A percentile compares a stretch with the other conserved stretches of the same genome.
Evolutionary conservation across 2,113 vertebrate species (phyloP).

Genomic region (Turnix velox): DNA sequence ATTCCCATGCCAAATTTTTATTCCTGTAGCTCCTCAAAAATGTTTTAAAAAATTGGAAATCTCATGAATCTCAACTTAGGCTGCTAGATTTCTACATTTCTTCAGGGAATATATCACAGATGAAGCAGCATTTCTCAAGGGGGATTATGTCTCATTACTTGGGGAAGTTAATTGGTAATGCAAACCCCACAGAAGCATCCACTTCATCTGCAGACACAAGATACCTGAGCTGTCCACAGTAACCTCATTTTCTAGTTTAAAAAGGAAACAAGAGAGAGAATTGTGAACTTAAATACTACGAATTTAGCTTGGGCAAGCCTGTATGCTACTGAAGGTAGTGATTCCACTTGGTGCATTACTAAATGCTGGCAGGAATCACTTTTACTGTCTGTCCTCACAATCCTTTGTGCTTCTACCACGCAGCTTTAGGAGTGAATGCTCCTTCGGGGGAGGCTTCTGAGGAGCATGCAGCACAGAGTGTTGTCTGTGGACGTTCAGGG

Average conservation of each 20-base stretch:
- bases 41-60: neutral
- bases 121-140: neutral
- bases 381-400: neutral
- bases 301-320: neutral
- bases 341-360: neutral
- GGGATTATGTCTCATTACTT: constrained; percentile 32
- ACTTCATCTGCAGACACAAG: neutral
- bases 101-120: neutral
- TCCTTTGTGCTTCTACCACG: fast-evolving
- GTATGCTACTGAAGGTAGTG: neutral
- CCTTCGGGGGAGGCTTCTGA: neutral
- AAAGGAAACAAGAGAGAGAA: neutral
- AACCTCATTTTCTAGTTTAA: constrained; percentile 20
- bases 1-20: neutral
- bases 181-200: neutral
- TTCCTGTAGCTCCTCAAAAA: neutral
- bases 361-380: neutral
- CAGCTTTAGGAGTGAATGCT: neutral
- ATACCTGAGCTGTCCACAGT: constrained; percentile 28
- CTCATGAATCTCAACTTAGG: neutral
- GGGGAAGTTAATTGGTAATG: constrained; percentile 46
- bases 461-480: fast-evolving
- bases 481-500: neutral
- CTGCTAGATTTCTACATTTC: neutral
- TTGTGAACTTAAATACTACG: neutral